Evolutionary conservation across 2,888 invertebrate genomes (phyloP).

Genomic region (Bombylius major): DNA sequence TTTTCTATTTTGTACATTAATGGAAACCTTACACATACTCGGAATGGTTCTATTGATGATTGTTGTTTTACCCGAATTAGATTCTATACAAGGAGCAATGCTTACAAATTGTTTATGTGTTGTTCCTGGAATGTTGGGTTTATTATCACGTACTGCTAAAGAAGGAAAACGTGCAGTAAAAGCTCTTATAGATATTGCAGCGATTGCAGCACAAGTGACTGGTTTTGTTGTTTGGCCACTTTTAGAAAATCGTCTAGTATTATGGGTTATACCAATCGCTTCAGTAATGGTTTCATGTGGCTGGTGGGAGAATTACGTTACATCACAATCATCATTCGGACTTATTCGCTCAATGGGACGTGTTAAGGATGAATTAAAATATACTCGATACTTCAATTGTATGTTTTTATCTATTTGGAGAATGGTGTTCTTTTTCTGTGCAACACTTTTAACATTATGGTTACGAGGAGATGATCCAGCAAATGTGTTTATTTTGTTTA

Average conservation of each 20-base stretch:
- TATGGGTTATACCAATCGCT: conserved; percentile 79
- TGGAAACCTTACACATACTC: conserved; percentile 79
- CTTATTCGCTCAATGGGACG: conserved; percentile 57
- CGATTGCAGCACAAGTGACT: conserved; percentile 78
- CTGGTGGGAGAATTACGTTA: conserved; percentile 98
- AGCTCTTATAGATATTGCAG: conserved; percentile 70
- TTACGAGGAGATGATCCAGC: conserved; percentile 63
- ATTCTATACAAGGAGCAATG: conserved; percentile 92
- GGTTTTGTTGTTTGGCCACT: conserved; percentile 90
- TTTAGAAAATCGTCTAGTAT: conserved; percentile 56
- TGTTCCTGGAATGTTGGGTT: conserved; percentile 58
- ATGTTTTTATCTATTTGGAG: conserved; percentile 89
- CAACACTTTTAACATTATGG: conserved; percentile 59
- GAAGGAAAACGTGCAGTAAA: conserved; percentile 67
- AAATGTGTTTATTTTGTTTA: conserved; percentile 63
- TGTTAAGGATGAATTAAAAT: conserved; percentile 64
- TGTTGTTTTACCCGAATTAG: conserved; percentile 78
- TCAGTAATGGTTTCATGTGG: conserved; percentile 78
- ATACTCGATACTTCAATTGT: conserved; percentile 79
- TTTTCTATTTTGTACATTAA: conserved; percentile 50
- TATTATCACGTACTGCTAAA: conserved; percentile 69
- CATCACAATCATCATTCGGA: conserved; percentile 66
- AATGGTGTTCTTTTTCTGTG: conserved; percentile 62
- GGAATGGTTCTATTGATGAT: conserved; percentile 81
- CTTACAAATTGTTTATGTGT: conserved; percentile 91